Percentiles rank a stretch among this genome's conserved stretches.
Conservation (phyloP, 1,140 invertebrate species). For the Lucilia sericata region DNA sequence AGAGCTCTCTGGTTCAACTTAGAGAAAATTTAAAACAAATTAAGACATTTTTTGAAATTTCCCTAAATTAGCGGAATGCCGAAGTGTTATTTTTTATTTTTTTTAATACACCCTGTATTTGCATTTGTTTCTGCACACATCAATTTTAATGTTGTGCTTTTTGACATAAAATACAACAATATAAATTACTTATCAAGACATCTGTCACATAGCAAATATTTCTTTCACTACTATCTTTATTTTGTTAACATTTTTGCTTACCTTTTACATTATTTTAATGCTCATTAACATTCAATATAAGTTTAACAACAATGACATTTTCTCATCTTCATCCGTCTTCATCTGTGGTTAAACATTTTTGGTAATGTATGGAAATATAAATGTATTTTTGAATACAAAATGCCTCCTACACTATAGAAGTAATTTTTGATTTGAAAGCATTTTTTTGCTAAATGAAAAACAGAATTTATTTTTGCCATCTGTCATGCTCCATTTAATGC, state of each 20-base stretch:
- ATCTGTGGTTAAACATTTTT: background rate
- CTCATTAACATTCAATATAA: constrained; percentile 19
- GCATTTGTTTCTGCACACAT: background rate
- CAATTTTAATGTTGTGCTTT: background rate
- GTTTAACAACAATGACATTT: background rate
- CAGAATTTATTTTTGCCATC: constrained; percentile 39
- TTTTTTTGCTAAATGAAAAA: background rate
- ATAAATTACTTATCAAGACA: background rate
- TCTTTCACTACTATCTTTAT: background rate
- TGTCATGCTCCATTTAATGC: constrained; percentile 46
- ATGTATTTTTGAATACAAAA: background rate
- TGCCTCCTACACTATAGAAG: background rate
- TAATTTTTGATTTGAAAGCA: background rate
- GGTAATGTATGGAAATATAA: background rate
- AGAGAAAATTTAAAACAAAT: too few relatives aligned
- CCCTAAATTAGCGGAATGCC: too few relatives aligned
- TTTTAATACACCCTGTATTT: background rate
- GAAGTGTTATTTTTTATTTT: too few relatives aligned
- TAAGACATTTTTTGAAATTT: too few relatives aligned
- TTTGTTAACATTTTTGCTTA: background rate
- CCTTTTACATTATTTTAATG: background rate
- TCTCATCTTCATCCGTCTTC: constrained; percentile 22
- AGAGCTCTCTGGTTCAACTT: too few relatives aligned
- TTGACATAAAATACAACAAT: constrained; percentile 1
- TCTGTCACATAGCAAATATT: background rate